These are phyloP conservation scores for Paraescarpia echinospica DNA, from an alignment of 1,140 invertebrate genomes.

Conservation along the genomic window DNA sequence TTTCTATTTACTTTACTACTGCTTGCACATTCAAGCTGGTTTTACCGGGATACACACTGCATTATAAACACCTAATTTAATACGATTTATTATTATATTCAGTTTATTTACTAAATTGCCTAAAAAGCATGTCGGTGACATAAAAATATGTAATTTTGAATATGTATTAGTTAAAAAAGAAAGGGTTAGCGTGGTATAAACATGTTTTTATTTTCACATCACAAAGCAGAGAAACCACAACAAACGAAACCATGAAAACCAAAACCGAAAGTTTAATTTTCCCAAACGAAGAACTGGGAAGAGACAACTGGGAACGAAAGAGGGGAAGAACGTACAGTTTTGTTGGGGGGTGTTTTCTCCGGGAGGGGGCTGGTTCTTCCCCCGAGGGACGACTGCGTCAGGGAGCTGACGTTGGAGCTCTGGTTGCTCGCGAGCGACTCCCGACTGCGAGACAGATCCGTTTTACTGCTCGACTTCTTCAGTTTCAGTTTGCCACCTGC, in stretches of 20 bases:
- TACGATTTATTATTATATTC: background rate
- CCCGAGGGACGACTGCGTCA: background rate
- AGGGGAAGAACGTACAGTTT: background rate
- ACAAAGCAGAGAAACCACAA: background rate
- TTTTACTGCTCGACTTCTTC: background rate
- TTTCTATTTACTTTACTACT: no score
- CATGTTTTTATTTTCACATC: background rate
- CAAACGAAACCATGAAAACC: background rate
- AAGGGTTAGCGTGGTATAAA: background rate
- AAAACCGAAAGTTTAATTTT: background rate
- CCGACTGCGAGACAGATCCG: background rate
- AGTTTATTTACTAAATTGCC: background rate
- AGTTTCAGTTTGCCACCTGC: constrained; percentile 73
- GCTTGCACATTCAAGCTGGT: no score
- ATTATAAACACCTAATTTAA: no score
- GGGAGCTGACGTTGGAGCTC: background rate
- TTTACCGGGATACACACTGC: no score
- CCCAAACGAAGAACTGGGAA: background rate
- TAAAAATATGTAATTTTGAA: background rate
- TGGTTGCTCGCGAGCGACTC: background rate
- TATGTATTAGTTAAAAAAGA: background rate
- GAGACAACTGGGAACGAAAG: background rate
- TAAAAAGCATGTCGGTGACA: background rate
- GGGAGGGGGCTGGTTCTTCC: background rate
- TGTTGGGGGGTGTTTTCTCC: background rate